Percentiles rank a stretch among this genome's conserved stretches.
phyloP scores from a whole-genome alignment of 1,140 invertebrate genomes.

The Pectinophora gossypiella region DNA sequence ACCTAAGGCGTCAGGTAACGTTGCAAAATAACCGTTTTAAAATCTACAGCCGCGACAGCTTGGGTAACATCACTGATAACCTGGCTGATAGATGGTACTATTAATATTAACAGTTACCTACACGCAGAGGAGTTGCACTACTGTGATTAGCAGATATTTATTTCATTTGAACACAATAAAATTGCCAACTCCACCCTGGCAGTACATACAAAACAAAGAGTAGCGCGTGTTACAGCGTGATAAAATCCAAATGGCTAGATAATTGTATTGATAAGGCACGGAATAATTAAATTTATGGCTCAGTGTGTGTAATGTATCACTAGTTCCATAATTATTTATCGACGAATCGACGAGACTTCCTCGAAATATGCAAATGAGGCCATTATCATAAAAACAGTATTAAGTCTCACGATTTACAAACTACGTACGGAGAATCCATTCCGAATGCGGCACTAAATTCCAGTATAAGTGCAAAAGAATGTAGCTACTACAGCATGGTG shows the following conservation, averaged over 20 bases:
- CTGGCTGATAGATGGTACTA: not conserved
- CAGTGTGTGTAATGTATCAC: too few relatives aligned
- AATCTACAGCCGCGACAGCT: slow-evolving; percentile 18
- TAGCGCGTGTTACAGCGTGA: too few relatives aligned
- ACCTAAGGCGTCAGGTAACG: slow-evolving; percentile 26
- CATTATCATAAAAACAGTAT: not conserved
- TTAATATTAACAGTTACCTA: not conserved
- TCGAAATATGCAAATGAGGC: not conserved
- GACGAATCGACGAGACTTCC: too few relatives aligned
- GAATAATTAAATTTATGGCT: too few relatives aligned
- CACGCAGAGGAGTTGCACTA: too few relatives aligned
- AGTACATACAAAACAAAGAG: too few relatives aligned
- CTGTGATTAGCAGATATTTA: too few relatives aligned
- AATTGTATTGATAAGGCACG: too few relatives aligned
- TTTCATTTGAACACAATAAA: too few relatives aligned
- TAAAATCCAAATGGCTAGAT: too few relatives aligned
- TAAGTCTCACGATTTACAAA: not conserved
- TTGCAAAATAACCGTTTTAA: slow-evolving; percentile 40
- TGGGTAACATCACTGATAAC: slow-evolving; percentile 13
- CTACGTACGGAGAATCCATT: not conserved
- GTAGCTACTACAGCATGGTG: slow-evolving; percentile 9
- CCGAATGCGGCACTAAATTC: slow-evolving; percentile 16
- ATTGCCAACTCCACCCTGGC: too few relatives aligned
- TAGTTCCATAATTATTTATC: too few relatives aligned
- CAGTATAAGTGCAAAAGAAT: slow-evolving; percentile 17